Conservation (phyloP, 2,888 invertebrate genomes). For the Protula sp. region DNA sequence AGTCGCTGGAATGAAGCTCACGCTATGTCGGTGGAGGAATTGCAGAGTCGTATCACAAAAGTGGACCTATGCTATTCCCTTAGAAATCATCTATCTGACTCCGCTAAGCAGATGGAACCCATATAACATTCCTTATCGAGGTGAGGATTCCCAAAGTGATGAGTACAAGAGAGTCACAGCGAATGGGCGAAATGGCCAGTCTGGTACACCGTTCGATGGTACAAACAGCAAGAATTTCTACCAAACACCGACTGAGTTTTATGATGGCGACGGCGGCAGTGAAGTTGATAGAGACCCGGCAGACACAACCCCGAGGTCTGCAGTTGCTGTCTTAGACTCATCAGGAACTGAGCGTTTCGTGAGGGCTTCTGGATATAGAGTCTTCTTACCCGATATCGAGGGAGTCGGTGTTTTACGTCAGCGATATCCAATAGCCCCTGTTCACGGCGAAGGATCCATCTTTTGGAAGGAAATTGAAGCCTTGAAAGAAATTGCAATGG, state of each 20-base stretch:
- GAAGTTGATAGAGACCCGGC: not conserved
- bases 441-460: constrained; percentile 32
- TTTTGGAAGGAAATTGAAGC: constrained; percentile 31
- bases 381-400: constrained; percentile 23
- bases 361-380: constrained; percentile 7
- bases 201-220: constrained; percentile 26
- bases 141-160: not conserved
- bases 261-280: constrained; percentile 7
- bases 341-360: not conserved
- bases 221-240: constrained; percentile 21
- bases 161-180: not conserved
- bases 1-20: constrained; percentile 24
- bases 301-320: not conserved
- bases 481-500: constrained; percentile 10
- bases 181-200: constrained; percentile 19
- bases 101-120: constrained; percentile 41
- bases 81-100: constrained; percentile 39
- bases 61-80: constrained; percentile 36
- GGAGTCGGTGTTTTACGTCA: constrained; percentile 32
- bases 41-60: constrained; percentile 12
- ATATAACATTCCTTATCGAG: constrained; percentile 24
- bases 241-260: constrained; percentile 29
- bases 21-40: not conserved
- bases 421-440: constrained; percentile 36
- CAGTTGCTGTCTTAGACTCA: not conserved